A percentile compares a stretch with the other conserved stretches of the same genome.
phyloP scores from a whole-genome alignment of 2,113 vertebrate genomes.

The Chitala chitala region DNA sequence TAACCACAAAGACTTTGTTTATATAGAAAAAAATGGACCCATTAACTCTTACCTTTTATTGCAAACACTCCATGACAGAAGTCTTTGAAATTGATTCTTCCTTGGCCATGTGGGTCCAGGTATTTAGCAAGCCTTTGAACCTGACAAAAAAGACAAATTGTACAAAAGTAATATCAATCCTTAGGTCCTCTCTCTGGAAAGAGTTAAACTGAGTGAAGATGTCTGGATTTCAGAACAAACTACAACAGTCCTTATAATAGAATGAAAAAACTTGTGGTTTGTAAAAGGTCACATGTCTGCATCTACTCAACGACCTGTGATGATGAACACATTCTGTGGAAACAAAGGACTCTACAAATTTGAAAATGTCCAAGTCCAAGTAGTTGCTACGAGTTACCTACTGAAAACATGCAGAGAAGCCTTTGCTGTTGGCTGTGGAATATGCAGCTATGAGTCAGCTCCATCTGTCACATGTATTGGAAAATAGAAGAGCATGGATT shows the following conservation, averaged over 20 bases:
- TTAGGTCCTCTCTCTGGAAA: neutral
- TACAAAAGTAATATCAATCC: neutral
- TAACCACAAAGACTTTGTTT: neutral
- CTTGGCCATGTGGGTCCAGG: slow-evolving; percentile 84
- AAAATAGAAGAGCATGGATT: no score
- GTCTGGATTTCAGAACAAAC: no score
- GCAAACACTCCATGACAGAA: slow-evolving; percentile 91
- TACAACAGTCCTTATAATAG: no score
- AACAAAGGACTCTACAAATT: neutral
- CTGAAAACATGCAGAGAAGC: neutral
- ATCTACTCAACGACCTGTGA: neutral
- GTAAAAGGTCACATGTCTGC: neutral
- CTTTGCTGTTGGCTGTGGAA: neutral
- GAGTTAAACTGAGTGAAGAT: no score
- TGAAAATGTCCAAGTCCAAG: neutral
- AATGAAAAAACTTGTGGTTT: neutral
- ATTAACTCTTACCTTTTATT: slow-evolving; percentile 77
- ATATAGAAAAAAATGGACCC: neutral
- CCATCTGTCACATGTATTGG: neutral
- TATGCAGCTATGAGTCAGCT: neutral
- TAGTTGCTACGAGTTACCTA: neutral
- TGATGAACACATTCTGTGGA: neutral
- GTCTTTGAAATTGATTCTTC: slow-evolving; percentile 90
- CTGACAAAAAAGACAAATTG: slow-evolving; percentile 53
- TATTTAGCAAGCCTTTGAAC: slow-evolving; percentile 82